Conservation (phyloP, 23 tunicate species). For the Ascidia mentula region DNA sequence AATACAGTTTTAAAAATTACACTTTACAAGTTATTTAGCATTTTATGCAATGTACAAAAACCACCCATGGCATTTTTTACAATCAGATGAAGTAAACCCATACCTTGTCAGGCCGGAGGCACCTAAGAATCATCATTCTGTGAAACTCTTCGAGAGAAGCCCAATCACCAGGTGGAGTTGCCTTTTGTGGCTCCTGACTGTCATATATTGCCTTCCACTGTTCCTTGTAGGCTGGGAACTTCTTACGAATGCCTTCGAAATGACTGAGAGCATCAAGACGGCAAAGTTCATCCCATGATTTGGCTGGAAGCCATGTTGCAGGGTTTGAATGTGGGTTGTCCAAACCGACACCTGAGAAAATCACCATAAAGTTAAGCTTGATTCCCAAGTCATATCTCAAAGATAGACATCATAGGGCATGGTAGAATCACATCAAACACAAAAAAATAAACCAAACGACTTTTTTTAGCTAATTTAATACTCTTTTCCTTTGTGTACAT, state of each 20-base stretch:
- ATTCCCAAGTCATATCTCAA: no score
- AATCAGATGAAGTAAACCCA: neutral
- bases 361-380: no score
- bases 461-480: no score
- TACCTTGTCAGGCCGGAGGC: constrained; percentile 96
- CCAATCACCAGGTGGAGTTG: constrained; percentile 88
- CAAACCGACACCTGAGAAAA: constrained; percentile 87
- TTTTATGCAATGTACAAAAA: no score
- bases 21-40: no score
- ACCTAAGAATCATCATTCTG: constrained; percentile 91
- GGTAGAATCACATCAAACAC: no score
- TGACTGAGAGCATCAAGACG: constrained; percentile 68
- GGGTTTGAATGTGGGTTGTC: constrained; percentile 98
- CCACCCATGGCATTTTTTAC: neutral
- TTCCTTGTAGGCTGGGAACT: constrained; percentile 77
- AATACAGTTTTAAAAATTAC: no score
- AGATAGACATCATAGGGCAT: no score
- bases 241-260: constrained; percentile 83
- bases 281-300: constrained; percentile 98
- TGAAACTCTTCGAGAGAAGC: constrained; percentile 60
- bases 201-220: constrained; percentile 95
- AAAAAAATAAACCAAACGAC: no score
- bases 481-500: no score
- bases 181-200: constrained; percentile 84
- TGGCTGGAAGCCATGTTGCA: constrained; percentile 92